Evolutionary conservation across 2,888 invertebrate genomes (phyloP), one percentile per base, ranked within the genome.

Genomic region (Chironomus tentans): DNA sequence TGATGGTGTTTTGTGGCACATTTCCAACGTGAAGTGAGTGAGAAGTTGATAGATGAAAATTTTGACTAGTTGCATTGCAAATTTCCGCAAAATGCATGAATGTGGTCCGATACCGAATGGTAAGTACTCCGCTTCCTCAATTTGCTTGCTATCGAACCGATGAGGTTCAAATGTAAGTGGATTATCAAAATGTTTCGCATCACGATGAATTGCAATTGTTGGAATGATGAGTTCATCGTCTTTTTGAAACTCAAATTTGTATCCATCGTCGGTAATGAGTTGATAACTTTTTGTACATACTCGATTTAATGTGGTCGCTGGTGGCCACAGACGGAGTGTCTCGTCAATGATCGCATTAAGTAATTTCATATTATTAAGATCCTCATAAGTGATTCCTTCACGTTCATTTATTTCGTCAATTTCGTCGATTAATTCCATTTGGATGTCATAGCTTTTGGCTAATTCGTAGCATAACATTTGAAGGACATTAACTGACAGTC

Each of bases 281-380:
- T 74, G 85, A 77, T 86, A 88, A 47, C 85, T 84, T 79, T 85
- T 87, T 2, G 81, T 79, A 78, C 88, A 88, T 0, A 81, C 18
- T 28, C 88, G 83, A 78, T 88, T 87, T 1, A 84, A 79, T 0
- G 80, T 79, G 0, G 82, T 75, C 0, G 80, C 84, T 0, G 86
- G 82, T 0, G 87, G 82, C 87, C 87, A 88, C 68, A 80, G 80
- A 12, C 87, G 80, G 4, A 87, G 79, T 0, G 83, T 76, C 79
- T 87, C 87, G 79, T 87, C 87, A 0, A 88, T 80, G 0, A 89
- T 87, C 88, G 88, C 88, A 76, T 89, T 89, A 83, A 89, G 80
- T 77, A 89, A 89, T 22, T 84, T 84, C 87, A 89, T 85, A 50
- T 83, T 84, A 76, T 85, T 83, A 0, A 89, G 81, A 0, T 83